Evolutionary conservation across 1,140 invertebrate genomes (phyloP).

Genomic region (Leptinotarsa undecemlineata): DNA sequence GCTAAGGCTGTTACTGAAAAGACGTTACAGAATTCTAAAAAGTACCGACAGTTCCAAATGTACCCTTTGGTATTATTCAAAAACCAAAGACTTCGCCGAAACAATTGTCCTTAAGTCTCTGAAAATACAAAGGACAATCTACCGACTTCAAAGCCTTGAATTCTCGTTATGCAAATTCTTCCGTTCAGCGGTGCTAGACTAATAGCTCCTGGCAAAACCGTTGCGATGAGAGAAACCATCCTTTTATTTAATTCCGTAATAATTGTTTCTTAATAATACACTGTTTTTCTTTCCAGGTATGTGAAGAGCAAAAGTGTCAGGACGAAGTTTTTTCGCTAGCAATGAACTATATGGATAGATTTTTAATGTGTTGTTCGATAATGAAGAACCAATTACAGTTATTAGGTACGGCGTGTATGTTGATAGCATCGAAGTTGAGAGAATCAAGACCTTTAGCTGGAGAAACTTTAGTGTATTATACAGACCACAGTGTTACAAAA

Average conservation of each 20-base stretch:
- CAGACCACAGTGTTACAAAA: slow-evolving; percentile 85
- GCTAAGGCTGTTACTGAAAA: no score
- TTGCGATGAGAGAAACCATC: neutral
- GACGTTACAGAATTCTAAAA: no score
- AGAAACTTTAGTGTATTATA: slow-evolving; percentile 85
- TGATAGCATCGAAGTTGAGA: slow-evolving; percentile 88
- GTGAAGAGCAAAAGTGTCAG: slow-evolving; percentile 87
- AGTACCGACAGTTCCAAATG: no score
- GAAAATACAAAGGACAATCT: neutral
- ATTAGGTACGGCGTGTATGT: slow-evolving; percentile 83
- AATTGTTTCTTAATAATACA: neutral
- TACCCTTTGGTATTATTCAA: no score
- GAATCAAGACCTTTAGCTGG: slow-evolving; percentile 80
- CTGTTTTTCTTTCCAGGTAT: slow-evolving; percentile 71
- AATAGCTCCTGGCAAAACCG: slow-evolving; percentile 11
- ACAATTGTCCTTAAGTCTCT: neutral
- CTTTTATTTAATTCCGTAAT: neutral
- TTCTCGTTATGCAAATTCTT: slow-evolving; percentile 12
- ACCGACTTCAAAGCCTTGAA: slow-evolving; percentile 9
- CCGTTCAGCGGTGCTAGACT: slow-evolving; percentile 4
- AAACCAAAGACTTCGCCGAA: no score
- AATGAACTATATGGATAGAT: slow-evolving; percentile 91
- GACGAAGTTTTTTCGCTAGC: slow-evolving; percentile 90
- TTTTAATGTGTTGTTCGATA: slow-evolving; percentile 79
- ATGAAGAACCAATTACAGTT: slow-evolving; percentile 85